Percentiles rank a stretch among this genome's conserved stretches.
phyloP scores from a whole-genome alignment of 2,113 vertebrate genomes.

The Martes martes region DNA sequence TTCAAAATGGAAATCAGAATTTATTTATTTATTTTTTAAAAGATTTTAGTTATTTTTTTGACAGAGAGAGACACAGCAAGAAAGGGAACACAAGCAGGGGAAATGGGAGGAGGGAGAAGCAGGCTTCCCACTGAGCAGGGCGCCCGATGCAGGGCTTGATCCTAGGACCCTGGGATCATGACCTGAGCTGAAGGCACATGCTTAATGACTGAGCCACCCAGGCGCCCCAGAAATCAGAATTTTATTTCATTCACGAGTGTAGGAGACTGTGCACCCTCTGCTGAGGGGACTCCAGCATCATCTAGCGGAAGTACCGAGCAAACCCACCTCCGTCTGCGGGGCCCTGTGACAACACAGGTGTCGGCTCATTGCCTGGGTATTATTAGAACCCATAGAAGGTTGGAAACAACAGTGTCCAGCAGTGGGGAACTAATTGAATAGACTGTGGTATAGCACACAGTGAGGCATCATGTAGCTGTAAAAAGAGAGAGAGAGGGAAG shows the following conservation, averaged over 20 bases:
- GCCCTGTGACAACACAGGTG: background rate
- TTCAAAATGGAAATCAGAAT: background rate
- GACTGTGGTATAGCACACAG: background rate
- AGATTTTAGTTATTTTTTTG: too few species aligned
- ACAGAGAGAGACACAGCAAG: too few species aligned
- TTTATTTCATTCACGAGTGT: background rate
- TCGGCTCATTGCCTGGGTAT: background rate
- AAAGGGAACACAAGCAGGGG: too few species aligned
- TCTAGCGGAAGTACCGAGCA: background rate
- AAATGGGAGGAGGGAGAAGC: too few species aligned
- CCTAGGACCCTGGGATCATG: too few species aligned
- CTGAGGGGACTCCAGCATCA: background rate
- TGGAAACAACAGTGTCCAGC: background rate
- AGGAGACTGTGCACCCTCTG: background rate
- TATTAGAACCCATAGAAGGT: background rate
- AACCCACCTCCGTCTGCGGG: rapidly evolving
- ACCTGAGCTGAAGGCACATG: too few species aligned
- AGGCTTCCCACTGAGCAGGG: too few species aligned
- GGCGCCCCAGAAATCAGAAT: background rate
- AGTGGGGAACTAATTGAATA: background rate
- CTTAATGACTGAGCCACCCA: too few species aligned
- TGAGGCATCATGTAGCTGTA: background rate
- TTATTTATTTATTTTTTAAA: background rate
- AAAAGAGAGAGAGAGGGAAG: background rate
- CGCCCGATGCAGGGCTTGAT: too few species aligned